Conservation (phyloP, 2,113 vertebrate genomes). For the Centropus unirufus region DNA sequence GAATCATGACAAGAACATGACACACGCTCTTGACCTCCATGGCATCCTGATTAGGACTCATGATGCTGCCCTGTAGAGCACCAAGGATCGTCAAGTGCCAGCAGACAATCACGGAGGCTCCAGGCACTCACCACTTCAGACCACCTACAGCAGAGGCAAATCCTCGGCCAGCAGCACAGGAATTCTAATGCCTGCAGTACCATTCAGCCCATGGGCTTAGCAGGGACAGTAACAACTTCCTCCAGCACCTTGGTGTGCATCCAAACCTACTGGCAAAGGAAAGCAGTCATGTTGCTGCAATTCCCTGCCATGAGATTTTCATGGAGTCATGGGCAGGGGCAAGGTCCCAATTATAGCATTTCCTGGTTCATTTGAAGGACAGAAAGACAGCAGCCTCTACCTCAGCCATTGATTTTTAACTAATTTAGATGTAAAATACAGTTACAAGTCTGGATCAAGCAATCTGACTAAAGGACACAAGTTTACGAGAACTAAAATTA, state of each 20-base stretch:
- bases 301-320: neutral
- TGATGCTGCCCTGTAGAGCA: neutral
- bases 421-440: neutral
- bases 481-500: slow-evolving; percentile 1
- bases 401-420: neutral
- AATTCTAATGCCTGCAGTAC: neutral
- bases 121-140: neutral
- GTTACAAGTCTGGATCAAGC: neutral
- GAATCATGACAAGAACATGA: neutral
- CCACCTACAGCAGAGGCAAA: neutral
- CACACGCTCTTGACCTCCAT: rapidly evolving
- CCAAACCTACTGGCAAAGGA: neutral
- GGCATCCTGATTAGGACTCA: neutral
- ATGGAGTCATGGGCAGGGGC: neutral
- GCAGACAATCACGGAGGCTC: neutral
- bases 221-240: neutral
- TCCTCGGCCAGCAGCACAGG: neutral
- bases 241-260: neutral
- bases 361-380: neutral
- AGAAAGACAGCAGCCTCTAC: neutral
- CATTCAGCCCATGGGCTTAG: neutral
- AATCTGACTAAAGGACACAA: neutral
- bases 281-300: neutral
- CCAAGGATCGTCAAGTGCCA: neutral
- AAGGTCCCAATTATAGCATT: neutral